A percentile compares a stretch with the other conserved stretches of the same genome.
Conservation (phyloP, 2,113 vertebrate species). For the Epinephelus cyanopodus region DNA sequence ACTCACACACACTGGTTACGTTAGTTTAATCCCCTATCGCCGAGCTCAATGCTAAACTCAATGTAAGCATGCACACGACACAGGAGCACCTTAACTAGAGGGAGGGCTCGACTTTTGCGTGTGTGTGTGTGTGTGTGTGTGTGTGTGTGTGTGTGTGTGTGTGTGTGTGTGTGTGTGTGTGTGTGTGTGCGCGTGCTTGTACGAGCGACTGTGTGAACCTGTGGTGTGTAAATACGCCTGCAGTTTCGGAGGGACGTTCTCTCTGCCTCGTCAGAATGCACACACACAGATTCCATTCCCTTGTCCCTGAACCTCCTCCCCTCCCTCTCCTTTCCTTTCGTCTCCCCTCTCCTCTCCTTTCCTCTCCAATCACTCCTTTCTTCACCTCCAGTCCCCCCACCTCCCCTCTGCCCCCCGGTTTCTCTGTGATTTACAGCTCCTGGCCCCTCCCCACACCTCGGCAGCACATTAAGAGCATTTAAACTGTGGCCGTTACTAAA, state of each 20-base stretch:
- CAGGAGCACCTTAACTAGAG: slow-evolving; percentile 49
- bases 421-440: slow-evolving; percentile 75
- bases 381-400: slow-evolving; percentile 25
- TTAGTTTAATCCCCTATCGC: slow-evolving; percentile 44
- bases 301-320: slow-evolving; percentile 46
- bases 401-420: background rate
- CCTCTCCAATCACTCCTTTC: slow-evolving; percentile 49
- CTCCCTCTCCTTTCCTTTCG: background rate
- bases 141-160: slow-evolving; percentile 29
- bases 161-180: slow-evolving; percentile 26
- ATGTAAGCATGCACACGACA: slow-evolving; percentile 40
- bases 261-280: slow-evolving; percentile 69
- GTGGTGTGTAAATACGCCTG: slow-evolving; percentile 70
- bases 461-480: slow-evolving; percentile 82
- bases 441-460: slow-evolving; percentile 72
- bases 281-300: slow-evolving; percentile 72
- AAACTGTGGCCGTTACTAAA: slow-evolving; percentile 81
- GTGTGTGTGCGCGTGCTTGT: slow-evolving; percentile 27
- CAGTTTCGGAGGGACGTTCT: slow-evolving; percentile 67
- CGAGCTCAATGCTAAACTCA: slow-evolving; percentile 53
- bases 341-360: background rate
- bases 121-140: slow-evolving; percentile 12
- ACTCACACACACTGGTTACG: slow-evolving; percentile 37
- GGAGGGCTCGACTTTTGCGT: slow-evolving; percentile 23
- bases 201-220: slow-evolving; percentile 61